Percentiles rank a stretch among this genome's conserved stretches.
Evolutionary conservation across 2,113 vertebrate species (phyloP).

Genomic region (Neodontobutis hainanensis): DNA sequence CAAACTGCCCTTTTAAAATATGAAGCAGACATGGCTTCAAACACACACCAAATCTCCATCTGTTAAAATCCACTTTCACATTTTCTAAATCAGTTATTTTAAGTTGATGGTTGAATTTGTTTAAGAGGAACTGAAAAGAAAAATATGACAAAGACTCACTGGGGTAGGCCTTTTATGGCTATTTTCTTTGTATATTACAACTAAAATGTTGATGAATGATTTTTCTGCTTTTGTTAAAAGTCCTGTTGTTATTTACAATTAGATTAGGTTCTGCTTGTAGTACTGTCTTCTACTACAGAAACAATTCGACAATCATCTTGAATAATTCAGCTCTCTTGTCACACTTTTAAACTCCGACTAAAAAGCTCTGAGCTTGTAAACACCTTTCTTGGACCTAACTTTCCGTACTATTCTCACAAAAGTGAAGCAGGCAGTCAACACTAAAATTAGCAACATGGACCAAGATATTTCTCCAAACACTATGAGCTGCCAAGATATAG

Average conservation of each 20-base stretch:
- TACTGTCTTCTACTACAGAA: constrained; percentile 8
- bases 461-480: constrained; percentile 8
- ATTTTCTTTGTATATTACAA: background rate
- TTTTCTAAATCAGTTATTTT: background rate
- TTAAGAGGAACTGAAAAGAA: background rate
- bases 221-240: background rate
- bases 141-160: background rate
- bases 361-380: background rate
- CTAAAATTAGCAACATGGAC: constrained; percentile 1
- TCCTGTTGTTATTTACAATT: no score
- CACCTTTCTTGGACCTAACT: no score
- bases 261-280: background rate
- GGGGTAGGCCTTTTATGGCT: background rate
- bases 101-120: background rate
- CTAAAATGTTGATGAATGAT: background rate
- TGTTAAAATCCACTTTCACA: background rate
- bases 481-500: constrained; percentile 40
- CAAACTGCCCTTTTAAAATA: constrained; percentile 48
- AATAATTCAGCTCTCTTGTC: background rate
- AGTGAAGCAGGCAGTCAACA: background rate
- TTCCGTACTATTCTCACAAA: background rate
- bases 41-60: background rate
- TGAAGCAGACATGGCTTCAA: constrained; percentile 26
- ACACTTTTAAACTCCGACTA: constrained; percentile 2
- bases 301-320: constrained; percentile 56